Evolutionary conservation across 2,797 vertebrate genomes (phyloP), one percentile per base, ranked within the genome.

Genomic region (Cynodonichthys magdalenae): DNA sequence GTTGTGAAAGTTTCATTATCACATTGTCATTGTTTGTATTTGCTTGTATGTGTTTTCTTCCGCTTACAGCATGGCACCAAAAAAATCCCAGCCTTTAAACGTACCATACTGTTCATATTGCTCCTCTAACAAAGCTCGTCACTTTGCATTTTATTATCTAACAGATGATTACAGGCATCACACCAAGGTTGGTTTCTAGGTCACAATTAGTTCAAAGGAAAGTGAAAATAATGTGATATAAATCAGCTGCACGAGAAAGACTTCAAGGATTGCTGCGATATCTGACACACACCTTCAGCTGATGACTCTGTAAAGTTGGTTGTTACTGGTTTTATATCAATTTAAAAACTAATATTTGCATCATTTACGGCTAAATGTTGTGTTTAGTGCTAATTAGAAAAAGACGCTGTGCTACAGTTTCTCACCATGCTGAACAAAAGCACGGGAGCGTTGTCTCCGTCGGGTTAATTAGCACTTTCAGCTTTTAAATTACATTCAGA

Each of bases 301-400:
- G 5, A 62, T 44, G 27, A n/a, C 14, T 2, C 4, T 1, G 4
- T 36, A 36, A 12, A 11, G 11, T 12, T 12, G 12, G 12, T 39
- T 39, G 11, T 3, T 12, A 14, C 10, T 12, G 12, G 36, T 39
- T 39, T 39, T 39, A 39, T 3, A 39, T 29, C 9, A 39, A 6
- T 17, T 28, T 11, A 66, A 58, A 65, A 14, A 24, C 5, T 51
- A n/a, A 29, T 15, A 5, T 51, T 36, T 28, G 9, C 14, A 29
- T 71, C 63, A 59, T n/a, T 53, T 9, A 12, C 28, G n/a, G 28
- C 27, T 45, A 45, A 3, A 14, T 45, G 31, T 47, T 70, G 18
- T 24, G 15, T 47, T 58, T 41, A 19, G 20, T 3, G 28, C 15
- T 54, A 41, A 70, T 47, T 47, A 34, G 0, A 10, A 63, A 52